Base-by-base conservation (phyloP, 92 coral and sea anemone genomes). In the Micromussa lordhowensis region DNA sequence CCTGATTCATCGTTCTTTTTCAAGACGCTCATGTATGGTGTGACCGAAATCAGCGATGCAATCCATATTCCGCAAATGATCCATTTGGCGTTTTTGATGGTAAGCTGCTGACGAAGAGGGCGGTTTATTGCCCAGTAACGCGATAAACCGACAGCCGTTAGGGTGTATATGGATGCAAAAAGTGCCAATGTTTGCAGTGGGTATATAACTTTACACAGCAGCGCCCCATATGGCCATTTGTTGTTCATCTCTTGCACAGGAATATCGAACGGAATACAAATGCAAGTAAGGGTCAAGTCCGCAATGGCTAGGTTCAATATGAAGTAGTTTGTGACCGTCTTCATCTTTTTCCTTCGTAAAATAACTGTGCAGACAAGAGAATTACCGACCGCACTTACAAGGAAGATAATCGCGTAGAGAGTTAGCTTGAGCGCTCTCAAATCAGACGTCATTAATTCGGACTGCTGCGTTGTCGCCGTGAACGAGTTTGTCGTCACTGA, bases 41-140 rank as follows among this genome's bases (percentile, higher is more conserved):
- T 88, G 89, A 95, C 92, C 18, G 93, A 87, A 7, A 94, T 30
- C 5, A 93, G 51, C 5, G 98, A 94, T 19, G 93, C 86, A 13
- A 95, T 64, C 98, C 98, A 95, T 21, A 95, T 94, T 81, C 86
- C 92, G 21, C 89, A 12, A 48, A 94, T 86, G 21, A 92, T 94
- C 59, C 89, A 81, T 64, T 94, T 92, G 22, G 95, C 98, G 32
- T 87, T 86, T 21, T 58, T 73, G 16, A 53, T 77, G n/a, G 95
- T 82, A 29, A 95, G 90, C 78, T 95, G 98, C n/a, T 69, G 87
- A 12, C 92, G 89, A 49, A 95, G 75, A 0, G 98, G 98, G 68
- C 94, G 98, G 26, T 89, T 91, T 73, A 95, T 95, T 5, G 98
- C 98, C 93, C 98, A 91, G 84, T 94, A 94, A 58, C 98, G 92